Conservation (phyloP, 1,140 invertebrate genomes). For the Papilio xuthus region DNA sequence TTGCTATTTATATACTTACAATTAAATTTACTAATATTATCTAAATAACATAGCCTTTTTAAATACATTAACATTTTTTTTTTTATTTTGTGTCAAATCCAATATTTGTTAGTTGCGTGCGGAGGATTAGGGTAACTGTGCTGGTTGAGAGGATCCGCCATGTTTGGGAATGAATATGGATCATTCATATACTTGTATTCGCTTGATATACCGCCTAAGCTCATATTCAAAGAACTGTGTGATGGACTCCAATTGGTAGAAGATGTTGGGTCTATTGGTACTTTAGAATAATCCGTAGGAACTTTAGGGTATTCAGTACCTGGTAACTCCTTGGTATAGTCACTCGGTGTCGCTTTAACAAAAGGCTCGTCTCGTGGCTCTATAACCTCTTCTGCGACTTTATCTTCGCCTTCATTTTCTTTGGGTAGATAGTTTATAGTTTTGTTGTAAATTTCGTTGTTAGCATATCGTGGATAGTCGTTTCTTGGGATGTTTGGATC, state of each 20-base stretch:
- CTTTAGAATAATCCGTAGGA: conserved; percentile 81
- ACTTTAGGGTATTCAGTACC: conserved; percentile 74
- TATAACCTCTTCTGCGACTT: conserved; percentile 72
- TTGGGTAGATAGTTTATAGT: conserved; percentile 75
- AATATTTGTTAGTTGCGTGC: conserved; percentile 77
- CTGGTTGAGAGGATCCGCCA: conserved; percentile 74
- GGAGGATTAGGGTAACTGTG: conserved; percentile 76
- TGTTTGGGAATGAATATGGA: conserved; percentile 75
- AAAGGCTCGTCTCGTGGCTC: conserved; percentile 73
- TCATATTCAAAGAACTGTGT: conserved; percentile 77
- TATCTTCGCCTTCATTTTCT: conserved; percentile 68
- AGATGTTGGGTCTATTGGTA: conserved; percentile 78
- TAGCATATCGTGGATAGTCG: conserved; percentile 74
- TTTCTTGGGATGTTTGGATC: conserved; percentile 72
- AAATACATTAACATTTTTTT: conserved; percentile 45
- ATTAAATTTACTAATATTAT: conserved; percentile 36
- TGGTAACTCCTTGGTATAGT: conserved; percentile 77
- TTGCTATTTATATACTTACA: conserved; percentile 39
- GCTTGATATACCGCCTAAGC: conserved; percentile 71
- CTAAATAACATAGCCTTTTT: conserved; percentile 57
- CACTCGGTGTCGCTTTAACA: conserved; percentile 65
- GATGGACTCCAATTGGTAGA: conserved; percentile 79
- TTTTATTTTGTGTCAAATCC: conserved; percentile 71
- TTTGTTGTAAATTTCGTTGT: conserved; percentile 75
- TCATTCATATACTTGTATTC: conserved; percentile 78